Base-by-base conservation (phyloP, 2,113 vertebrate genomes). In the Burhinus bistriatus region DNA sequence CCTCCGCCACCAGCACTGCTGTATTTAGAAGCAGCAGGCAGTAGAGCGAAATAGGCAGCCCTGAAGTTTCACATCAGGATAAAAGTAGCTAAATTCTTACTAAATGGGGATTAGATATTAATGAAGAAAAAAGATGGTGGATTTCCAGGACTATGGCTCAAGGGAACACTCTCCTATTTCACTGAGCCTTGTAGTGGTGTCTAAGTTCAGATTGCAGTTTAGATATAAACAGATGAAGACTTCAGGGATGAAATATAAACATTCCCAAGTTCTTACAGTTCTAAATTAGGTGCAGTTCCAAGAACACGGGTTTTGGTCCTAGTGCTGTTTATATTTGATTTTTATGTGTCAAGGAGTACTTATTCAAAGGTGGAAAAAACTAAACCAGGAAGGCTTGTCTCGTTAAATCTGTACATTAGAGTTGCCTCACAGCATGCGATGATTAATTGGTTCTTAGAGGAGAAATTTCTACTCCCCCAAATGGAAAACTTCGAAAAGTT, bases 11-110 rank as follows among this genome's bases (percentile, higher is more conserved):
- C 92, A 93, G 93, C 95, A 89, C 80, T 79, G 95, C 97, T 97
- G 95, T 97, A 98, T 98, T 98, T 98, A 97, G 97, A 98, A 97
- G 95, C 97, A 97, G 96, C 96, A 97, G 96, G 93, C 97, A 97
- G 77, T 59, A 45, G 81, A 97, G 89, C 42, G 77, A 97, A 97
- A 93, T 51, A 95, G 94, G 90, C 96, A 98, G 97, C 93, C 96
- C 89, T 90, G 71, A 98, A 98, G 97, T 98, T 98, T 97, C 96
- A 97, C 92, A 97, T 97, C 83, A 97, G 93, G 92, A 97, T 97
- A 93, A 97, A 98, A 98, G 97, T 95, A 94, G 45, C 76, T 94
- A 90, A 95, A 95, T 96, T 97, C 93, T 97, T 97, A 72, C 97
- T 97, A 97, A 97, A 97, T 70, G 61, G 81, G 87, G 91, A 94